Conservation (phyloP, 2,113 vertebrate genomes). For the Alaudala cheleensis region DNA sequence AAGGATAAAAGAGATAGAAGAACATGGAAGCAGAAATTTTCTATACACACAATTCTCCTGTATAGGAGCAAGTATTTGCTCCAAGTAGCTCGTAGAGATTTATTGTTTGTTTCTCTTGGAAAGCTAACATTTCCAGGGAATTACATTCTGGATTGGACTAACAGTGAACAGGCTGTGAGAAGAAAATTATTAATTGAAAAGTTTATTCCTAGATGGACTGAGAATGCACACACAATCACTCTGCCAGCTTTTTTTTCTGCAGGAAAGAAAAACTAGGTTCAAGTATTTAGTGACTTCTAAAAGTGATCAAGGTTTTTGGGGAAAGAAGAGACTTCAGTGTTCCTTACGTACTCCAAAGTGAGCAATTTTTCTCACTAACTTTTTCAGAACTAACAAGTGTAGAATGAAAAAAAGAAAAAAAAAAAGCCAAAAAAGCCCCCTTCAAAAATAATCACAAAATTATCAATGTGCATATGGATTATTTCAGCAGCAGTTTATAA, state of each 20-base stretch:
- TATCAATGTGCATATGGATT: not conserved
- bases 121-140: not conserved
- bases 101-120: slow-evolving; percentile 3
- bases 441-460: not conserved
- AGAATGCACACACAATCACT: not conserved
- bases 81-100: not conserved
- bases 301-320: not conserved
- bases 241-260: not conserved
- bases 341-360: not conserved
- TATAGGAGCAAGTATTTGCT: not conserved
- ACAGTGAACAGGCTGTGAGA: not conserved
- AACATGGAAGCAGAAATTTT: not conserved
- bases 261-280: not conserved
- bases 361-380: not conserved
- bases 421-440: not conserved
- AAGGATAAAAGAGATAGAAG: not conserved
- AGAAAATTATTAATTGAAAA: slow-evolving; percentile 22
- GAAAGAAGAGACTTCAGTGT: not conserved
- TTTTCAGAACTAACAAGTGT: not conserved
- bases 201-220: not conserved
- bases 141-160: not conserved
- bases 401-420: not conserved
- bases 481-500: not conserved
- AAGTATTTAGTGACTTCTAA: not conserved
- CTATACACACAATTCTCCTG: not conserved